Evolutionary conservation across 2,888 invertebrate genomes (phyloP).

Genomic region (Drosophila pullipes): DNA sequence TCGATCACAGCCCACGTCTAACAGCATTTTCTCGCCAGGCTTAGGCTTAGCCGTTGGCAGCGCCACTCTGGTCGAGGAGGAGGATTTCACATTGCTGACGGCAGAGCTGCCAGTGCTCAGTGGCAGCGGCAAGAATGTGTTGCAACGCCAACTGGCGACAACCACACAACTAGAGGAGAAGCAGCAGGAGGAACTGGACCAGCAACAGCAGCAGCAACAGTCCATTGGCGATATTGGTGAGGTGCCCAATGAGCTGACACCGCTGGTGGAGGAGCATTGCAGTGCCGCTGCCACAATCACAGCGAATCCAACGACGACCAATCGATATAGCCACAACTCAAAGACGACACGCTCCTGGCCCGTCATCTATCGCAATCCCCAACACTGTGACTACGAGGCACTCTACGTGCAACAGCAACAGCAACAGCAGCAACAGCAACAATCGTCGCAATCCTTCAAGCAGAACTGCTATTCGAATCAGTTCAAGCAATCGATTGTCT

Average conservation of each 20-base stretch:
- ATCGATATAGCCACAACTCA: conserved; percentile 84
- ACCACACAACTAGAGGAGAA: conserved; percentile 61
- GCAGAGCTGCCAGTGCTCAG: conserved; percentile 40
- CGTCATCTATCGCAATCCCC: conserved; percentile 85
- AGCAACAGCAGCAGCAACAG: conserved; percentile 48
- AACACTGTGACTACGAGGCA: conserved; percentile 85
- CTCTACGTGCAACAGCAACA: conserved; percentile 78
- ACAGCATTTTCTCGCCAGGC: conserved; percentile 84
- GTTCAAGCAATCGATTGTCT: conserved; percentile 83
- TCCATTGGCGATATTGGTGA: conserved; percentile 49
- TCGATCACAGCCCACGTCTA: conserved; percentile 79
- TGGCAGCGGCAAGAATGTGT: conserved; percentile 69
- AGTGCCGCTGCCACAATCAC: conserved; percentile 49
- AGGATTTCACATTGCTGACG: conserved; percentile 82
- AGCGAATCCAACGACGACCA: conserved; percentile 42
- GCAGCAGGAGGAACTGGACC: conserved; percentile 39
- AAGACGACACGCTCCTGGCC: conserved; percentile 86
- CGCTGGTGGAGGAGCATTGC: conserved; percentile 65
- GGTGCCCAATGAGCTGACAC: conserved; percentile 79
- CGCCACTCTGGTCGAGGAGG: conserved; percentile 83
- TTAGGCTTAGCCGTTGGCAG: conserved; percentile 55
- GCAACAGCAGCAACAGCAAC: conserved; percentile 25
- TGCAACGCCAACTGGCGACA: conserved; percentile 80
- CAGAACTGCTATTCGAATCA: conserved; percentile 84
- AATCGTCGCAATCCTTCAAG: conserved; percentile 71